These are phyloP conservation scores for Eulemur macaco DNA, from an alignment of 2,113 vertebrate species.

Conservation along the genomic window DNA sequence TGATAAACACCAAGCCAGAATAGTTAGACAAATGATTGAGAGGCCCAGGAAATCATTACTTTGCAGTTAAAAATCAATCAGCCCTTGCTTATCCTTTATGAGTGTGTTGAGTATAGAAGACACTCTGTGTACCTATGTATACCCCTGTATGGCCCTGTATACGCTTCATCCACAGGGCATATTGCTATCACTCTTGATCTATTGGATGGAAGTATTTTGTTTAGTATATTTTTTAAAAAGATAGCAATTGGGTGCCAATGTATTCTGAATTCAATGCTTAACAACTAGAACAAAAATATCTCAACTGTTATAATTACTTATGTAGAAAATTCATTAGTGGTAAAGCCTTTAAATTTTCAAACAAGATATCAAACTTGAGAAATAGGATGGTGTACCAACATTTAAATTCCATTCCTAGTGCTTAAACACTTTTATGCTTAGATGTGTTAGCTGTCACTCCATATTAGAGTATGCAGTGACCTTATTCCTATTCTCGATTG, in stretches of 20 bases:
- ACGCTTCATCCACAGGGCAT: not conserved
- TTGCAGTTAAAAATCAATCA: conserved; percentile 73
- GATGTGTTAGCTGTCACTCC: not conserved
- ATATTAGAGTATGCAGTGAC: conserved; percentile 20
- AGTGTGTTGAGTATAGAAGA: not conserved
- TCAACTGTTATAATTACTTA: not conserved
- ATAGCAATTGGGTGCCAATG: not conserved
- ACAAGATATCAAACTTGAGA: not conserved
- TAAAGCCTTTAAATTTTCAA: conserved; percentile 10
- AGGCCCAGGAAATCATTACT: conserved; percentile 54
- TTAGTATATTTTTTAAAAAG: conserved; percentile 4
- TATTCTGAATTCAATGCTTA: conserved; percentile 45
- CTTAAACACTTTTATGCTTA: not conserved
- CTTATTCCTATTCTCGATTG: not conserved
- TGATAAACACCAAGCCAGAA: conserved; percentile 63
- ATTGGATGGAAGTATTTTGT: not conserved
- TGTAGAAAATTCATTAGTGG: not conserved
- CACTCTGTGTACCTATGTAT: not conserved
- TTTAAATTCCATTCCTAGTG: not conserved
- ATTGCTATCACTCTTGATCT: not conserved
- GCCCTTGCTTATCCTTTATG: not conserved
- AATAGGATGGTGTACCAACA: conserved; percentile 8
- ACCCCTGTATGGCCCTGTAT: not conserved
- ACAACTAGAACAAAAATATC: not conserved
- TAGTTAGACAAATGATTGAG: conserved; percentile 71